Percentiles rank a stretch among this genome's conserved stretches.
Conservation (phyloP, 1,140 invertebrate species). For the Uloborus diversus region DNA sequence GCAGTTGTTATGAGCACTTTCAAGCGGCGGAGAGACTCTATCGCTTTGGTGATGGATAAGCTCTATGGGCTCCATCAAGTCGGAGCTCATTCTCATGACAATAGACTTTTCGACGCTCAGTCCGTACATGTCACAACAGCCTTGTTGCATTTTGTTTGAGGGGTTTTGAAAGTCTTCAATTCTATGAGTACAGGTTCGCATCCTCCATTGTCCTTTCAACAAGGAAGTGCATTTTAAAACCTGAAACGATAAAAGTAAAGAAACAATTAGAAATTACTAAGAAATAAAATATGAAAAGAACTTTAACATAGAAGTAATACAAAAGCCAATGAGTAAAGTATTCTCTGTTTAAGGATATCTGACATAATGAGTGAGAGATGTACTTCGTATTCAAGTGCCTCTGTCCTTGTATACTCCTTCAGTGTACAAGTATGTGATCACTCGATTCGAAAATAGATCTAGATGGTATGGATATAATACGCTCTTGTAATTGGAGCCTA, state of each 20-base stretch:
- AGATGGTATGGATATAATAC: too few species aligned
- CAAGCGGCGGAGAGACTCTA: constrained; percentile 11
- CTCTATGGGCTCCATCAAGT: constrained; percentile 50
- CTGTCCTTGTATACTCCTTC: too few species aligned
- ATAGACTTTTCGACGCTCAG: constrained; percentile 48
- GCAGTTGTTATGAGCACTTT: constrained; percentile 35
- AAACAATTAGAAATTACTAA: background rate
- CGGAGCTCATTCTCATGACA: constrained; percentile 47
- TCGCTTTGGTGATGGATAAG: constrained; percentile 44
- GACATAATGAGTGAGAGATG: too few species aligned
- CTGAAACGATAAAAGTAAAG: constrained; percentile 12
- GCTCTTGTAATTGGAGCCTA: too few species aligned
- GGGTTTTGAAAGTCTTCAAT: constrained; percentile 31
- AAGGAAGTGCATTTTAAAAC: constrained; percentile 56
- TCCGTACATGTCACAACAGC: constrained; percentile 55
- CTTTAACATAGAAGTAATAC: too few species aligned
- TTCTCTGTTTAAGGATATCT: too few species aligned
- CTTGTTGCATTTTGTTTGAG: constrained; percentile 47
- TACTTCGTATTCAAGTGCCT: too few species aligned
- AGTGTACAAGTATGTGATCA: too few species aligned
- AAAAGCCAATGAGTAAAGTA: too few species aligned
- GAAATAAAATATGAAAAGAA: too few species aligned
- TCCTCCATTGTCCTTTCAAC: constrained; percentile 51
- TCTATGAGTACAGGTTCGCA: constrained; percentile 48
- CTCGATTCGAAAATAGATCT: too few species aligned